A percentile compares a stretch with the other conserved stretches of the same genome.
Evolutionary conservation across 1,140 invertebrate species (phyloP).

Genomic region (Aphis craccivora): DNA sequence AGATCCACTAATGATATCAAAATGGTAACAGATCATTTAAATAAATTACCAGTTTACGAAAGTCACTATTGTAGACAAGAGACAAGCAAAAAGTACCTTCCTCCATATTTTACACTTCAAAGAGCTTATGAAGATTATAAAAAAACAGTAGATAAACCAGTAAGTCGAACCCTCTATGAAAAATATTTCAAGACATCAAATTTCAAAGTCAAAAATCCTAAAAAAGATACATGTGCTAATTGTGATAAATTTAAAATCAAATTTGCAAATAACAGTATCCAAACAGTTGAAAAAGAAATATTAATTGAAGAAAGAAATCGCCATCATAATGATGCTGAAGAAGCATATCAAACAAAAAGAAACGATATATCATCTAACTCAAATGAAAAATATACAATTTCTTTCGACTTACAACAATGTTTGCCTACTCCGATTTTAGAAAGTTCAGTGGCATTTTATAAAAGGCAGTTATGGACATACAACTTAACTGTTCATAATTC

Average conservation of each 20-base stretch:
- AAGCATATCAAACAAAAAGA: constrained; percentile 1
- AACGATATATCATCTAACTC: not conserved
- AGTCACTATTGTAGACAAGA: constrained; percentile 18
- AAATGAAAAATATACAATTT: not conserved
- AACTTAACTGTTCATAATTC: constrained; percentile 47
- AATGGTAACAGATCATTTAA: not conserved
- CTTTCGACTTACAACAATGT: constrained; percentile 58
- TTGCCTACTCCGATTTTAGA: constrained; percentile 54
- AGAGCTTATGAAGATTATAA: constrained; percentile 21
- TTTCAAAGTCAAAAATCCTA: constrained; percentile 10
- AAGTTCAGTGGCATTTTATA: constrained; percentile 56
- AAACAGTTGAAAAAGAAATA: not conserved
- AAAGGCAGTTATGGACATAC: constrained; percentile 55
- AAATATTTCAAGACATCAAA: not conserved
- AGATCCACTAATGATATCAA: not conserved
- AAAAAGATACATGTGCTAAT: constrained; percentile 20
- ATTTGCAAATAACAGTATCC: not conserved
- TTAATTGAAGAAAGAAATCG: not conserved
- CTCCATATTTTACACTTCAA: not conserved
- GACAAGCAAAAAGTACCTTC: not conserved
- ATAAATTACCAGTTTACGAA: not conserved
- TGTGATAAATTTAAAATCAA: constrained; percentile 6
- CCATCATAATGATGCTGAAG: not conserved
- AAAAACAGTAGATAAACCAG: constrained; percentile 18
- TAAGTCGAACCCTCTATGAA: not conserved